These are phyloP conservation scores for Wasmannia auropunctata DNA, from an alignment of 1,140 invertebrate species.

Conservation along the genomic window DNA sequence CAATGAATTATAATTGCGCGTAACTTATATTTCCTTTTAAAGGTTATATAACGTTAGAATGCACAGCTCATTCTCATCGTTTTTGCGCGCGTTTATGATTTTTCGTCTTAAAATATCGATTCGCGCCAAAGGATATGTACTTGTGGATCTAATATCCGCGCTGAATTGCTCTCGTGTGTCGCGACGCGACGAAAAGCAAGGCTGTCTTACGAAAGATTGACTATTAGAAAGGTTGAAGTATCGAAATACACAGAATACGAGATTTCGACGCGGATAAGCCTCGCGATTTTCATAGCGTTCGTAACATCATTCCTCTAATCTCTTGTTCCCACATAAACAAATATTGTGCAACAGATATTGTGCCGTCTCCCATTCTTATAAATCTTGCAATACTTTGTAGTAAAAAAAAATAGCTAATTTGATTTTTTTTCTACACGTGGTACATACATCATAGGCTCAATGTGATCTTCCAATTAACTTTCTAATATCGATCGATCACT, in stretches of 20 bases:
- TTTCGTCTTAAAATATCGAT: constrained; percentile 25
- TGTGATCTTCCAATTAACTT: neutral
- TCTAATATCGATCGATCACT: neutral
- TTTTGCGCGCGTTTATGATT: neutral
- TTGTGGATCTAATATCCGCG: constrained; percentile 12
- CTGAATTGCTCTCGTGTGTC: neutral
- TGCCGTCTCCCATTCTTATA: neutral
- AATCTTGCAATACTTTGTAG: neutral
- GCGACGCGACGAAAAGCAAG: neutral
- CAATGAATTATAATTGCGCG: neutral
- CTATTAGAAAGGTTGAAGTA: constrained; percentile 47
- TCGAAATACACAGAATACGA: constrained; percentile 44
- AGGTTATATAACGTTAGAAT: neutral
- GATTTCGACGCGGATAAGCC: constrained; percentile 14
- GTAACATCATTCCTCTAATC: constrained; percentile 24
- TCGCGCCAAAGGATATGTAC: neutral
- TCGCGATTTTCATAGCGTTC: constrained; percentile 18
- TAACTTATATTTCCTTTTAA: neutral
- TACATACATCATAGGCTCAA: neutral
- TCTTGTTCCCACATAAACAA: neutral
- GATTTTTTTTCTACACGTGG: no score
- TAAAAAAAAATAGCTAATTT: neutral
- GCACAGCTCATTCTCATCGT: neutral
- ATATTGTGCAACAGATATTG: neutral
- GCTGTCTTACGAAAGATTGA: constrained; percentile 31